These are phyloP conservation scores for Tragulus kanchil DNA, from an alignment of 2,113 vertebrate genomes.

Conservation along the genomic window DNA sequence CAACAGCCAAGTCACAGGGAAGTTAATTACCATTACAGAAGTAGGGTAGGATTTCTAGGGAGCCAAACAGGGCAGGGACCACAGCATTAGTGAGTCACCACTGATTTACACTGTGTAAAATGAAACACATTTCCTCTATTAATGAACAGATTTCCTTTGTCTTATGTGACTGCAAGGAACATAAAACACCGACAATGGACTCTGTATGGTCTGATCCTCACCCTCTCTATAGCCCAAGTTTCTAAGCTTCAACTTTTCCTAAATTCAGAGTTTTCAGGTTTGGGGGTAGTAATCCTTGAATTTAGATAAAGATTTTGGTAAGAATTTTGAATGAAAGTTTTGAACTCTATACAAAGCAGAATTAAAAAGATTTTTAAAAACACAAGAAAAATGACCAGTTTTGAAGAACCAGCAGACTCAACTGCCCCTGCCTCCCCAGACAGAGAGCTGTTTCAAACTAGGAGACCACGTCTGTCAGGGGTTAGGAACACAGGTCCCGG, in stretches of 20 bases:
- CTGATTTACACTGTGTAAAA: neutral
- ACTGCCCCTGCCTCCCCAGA: neutral
- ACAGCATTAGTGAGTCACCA: accelerated
- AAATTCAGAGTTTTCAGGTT: neutral
- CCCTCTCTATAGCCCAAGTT: neutral
- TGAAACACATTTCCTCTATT: neutral
- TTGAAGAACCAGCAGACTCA: neutral
- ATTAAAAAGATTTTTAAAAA: neutral
- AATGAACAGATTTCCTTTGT: neutral
- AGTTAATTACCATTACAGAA: neutral
- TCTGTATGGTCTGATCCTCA: neutral
- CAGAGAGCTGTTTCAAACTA: neutral
- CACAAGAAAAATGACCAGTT: neutral
- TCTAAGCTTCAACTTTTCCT: neutral
- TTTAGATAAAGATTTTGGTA: neutral
- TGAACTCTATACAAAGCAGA: neutral
- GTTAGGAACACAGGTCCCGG: too few species aligned
- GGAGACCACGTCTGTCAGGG: neutral
- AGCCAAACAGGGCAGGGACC: neutral
- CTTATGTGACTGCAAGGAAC: neutral
- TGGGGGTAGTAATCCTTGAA: neutral
- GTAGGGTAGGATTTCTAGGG: neutral
- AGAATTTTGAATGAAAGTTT: neutral
- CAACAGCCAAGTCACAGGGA: neutral
- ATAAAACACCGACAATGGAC: neutral